These are phyloP conservation scores for Busseola fusca DNA, from an alignment of 2,888 invertebrate genomes.

Conservation along the genomic window DNA sequence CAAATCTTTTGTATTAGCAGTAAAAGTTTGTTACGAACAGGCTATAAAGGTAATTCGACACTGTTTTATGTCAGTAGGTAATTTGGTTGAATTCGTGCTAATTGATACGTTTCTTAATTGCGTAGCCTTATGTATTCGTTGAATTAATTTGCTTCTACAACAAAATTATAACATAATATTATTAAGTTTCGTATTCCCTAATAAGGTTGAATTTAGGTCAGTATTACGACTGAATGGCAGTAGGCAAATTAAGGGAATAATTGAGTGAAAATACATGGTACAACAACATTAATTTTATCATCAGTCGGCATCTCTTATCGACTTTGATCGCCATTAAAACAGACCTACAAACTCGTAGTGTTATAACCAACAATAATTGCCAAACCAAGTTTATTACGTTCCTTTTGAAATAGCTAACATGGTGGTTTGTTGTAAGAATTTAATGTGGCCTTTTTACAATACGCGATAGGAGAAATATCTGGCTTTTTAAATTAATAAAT, in stretches of 20 bases:
- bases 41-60: slow-evolving; percentile 25
- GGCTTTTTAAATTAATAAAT: too few relatives aligned
- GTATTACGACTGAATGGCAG: slow-evolving; percentile 2
- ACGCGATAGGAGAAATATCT: neutral
- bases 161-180: slow-evolving; percentile 38
- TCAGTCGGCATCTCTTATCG: neutral
- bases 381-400: neutral
- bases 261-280: slow-evolving; percentile 8
- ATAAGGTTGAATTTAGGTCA: slow-evolving; percentile 23
- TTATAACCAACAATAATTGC: neutral
- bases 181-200: slow-evolving; percentile 10
- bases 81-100: slow-evolving; percentile 37
- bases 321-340: neutral
- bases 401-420: neutral
- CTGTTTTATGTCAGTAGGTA: slow-evolving; percentile 23
- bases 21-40: slow-evolving; percentile 16
- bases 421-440: neutral
- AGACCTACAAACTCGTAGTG: neutral
- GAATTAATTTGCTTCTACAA: slow-evolving; percentile 39
- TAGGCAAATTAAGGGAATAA: slow-evolving; percentile 1
- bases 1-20: slow-evolving; percentile 12
- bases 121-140: slow-evolving; percentile 25
- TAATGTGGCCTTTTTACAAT: neutral
- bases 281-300: slow-evolving; percentile 6
- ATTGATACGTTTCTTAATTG: slow-evolving; percentile 44